A percentile compares a stretch with the other conserved stretches of the same genome.
phyloP scores from a whole-genome alignment of 2,113 vertebrate species.

The Acanthisitta chloris region DNA sequence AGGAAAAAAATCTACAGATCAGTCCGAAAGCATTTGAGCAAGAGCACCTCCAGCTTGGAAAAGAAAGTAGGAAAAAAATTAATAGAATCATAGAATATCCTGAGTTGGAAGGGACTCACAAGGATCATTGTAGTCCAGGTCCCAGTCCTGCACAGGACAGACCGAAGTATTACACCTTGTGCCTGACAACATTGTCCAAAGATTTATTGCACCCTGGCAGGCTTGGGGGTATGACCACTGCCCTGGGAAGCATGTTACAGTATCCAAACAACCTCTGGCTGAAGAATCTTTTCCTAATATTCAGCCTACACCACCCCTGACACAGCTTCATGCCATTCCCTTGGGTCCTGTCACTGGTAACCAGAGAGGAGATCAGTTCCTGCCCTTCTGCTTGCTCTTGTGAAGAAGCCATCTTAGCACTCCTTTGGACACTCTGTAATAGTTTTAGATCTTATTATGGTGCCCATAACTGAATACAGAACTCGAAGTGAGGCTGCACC shows the following conservation, averaged over 20 bases:
- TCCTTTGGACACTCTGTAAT: neutral
- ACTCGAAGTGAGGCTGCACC: rapidly evolving
- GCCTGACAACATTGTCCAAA: neutral
- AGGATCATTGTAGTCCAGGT: neutral
- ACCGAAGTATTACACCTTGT: neutral
- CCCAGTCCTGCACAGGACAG: too few relatives aligned
- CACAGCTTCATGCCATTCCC: neutral
- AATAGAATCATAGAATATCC: neutral
- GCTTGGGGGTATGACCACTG: neutral
- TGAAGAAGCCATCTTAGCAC: neutral
- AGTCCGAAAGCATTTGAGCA: neutral
- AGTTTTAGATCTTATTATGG: rapidly evolving
- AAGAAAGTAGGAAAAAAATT: neutral
- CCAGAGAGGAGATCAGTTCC: neutral
- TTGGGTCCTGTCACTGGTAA: neutral
- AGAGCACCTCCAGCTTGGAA: neutral
- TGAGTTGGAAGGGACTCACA: neutral
- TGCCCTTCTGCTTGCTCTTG: neutral
- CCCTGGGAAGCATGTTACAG: neutral
- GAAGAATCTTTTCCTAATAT: neutral
- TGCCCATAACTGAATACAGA: neutral
- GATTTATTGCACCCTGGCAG: neutral
- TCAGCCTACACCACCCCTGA: too few relatives aligned
- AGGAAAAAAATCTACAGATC: neutral
- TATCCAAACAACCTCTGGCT: neutral